These are phyloP conservation scores for Chionomys nivalis DNA, from an alignment of 2,113 vertebrate species.

Conservation along the genomic window DNA sequence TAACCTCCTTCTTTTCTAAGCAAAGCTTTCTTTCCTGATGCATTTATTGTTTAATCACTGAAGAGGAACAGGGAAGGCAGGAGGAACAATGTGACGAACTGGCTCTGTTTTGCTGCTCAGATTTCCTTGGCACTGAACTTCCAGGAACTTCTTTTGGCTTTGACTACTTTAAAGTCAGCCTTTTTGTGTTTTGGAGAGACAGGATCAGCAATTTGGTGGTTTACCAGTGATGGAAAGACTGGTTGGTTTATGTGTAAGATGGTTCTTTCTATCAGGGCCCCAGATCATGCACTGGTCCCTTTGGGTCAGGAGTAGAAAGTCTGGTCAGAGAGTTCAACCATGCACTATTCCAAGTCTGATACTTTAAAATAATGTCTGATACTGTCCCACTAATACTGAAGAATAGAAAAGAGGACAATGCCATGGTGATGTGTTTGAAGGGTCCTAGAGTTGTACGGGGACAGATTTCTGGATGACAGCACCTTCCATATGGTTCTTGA, in stretches of 20 bases:
- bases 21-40: neutral
- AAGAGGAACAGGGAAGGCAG: neutral
- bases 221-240: neutral
- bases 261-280: neutral
- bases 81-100: neutral
- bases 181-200: neutral
- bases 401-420: neutral
- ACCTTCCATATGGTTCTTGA: neutral
- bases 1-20: neutral
- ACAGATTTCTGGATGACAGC: neutral
- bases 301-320: neutral
- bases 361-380: neutral
- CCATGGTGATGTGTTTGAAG: neutral
- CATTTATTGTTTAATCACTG: neutral
- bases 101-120: neutral
- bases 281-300: neutral
- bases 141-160: neutral
- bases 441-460: neutral
- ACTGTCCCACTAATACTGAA: neutral
- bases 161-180: constrained; percentile 24
- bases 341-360: neutral
- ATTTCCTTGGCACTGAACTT: neutral
- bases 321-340: neutral
- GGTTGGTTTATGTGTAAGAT: neutral
- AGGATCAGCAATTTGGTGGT: neutral